A percentile compares a stretch with the other conserved stretches of the same genome.
Evolutionary conservation across 2,113 vertebrate species (phyloP).

Genomic region (Crotalus viridis): DNA sequence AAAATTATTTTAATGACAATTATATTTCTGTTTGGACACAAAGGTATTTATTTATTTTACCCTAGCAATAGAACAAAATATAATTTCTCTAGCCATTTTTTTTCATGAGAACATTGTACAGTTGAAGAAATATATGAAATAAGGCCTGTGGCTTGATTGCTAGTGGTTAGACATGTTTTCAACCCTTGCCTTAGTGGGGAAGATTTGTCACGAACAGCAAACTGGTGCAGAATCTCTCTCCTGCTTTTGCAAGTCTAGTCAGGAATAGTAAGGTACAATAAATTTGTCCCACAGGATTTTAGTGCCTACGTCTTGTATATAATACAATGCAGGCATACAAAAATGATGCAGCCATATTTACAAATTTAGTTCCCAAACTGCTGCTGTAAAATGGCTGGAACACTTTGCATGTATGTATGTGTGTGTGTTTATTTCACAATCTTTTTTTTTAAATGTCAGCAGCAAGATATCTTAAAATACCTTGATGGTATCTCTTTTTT

Average conservation of each 20-base stretch:
- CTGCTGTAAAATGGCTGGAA: slow-evolving; percentile 86
- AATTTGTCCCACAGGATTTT: slow-evolving; percentile 87
- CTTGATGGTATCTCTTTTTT: slow-evolving; percentile 93
- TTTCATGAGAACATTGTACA: slow-evolving; percentile 95
- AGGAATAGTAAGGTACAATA: slow-evolving; percentile 87
- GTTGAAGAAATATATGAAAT: slow-evolving; percentile 95
- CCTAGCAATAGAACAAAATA: slow-evolving; percentile 99
- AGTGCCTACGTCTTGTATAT: slow-evolving; percentile 88
- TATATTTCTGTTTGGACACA: slow-evolving; percentile 88
- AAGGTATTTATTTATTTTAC: slow-evolving; percentile 87
- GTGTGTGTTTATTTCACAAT: slow-evolving; percentile 67
- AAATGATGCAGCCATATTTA: slow-evolving; percentile 93
- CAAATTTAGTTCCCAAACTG: slow-evolving; percentile 87
- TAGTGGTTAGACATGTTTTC: slow-evolving; percentile 96
- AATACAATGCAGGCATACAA: slow-evolving; percentile 90
- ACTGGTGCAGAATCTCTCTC: slow-evolving; percentile 84
- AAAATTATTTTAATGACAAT: slow-evolving; percentile 92
- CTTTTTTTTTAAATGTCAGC: slow-evolving; percentile 81
- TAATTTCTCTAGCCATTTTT: slow-evolving; percentile 93
- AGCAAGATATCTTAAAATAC: slow-evolving; percentile 90
- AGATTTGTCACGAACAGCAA: slow-evolving; percentile 82
- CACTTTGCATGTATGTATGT: slow-evolving; percentile 50
- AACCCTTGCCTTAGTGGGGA: slow-evolving; percentile 88
- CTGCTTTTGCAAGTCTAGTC: slow-evolving; percentile 87
- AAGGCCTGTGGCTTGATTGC: slow-evolving; percentile 99